Base-by-base conservation (phyloP, 2,113 vertebrate species). In the Gymnarchus niloticus region DNA sequence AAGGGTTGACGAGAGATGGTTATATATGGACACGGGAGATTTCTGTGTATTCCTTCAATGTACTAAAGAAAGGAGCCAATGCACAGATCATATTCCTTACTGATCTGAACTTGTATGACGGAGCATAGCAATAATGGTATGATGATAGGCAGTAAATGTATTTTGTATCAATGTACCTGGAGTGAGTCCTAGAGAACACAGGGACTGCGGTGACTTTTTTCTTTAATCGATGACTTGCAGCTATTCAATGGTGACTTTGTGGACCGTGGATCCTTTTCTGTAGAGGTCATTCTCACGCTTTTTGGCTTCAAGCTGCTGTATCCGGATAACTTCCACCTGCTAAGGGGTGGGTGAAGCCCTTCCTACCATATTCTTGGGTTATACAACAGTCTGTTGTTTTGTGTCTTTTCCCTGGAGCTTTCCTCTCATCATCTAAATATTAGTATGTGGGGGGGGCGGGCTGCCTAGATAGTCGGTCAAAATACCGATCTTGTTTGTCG, bases 231-330 rank as follows among this genome's bases (percentile, higher is more conserved):
- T 44, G n/a, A 77, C 48, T 73, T 41, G 44, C 90, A 98, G 97
- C 95, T 99, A 89, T 99, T 99, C 92, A 98, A 99, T 23, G 97
- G 97, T 0, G 97, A 99, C 89, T 99, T 99, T 21, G 97, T 99
- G 46, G 97, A 98, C 81, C 96, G 97, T 0, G 97, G 97, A 56
- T 99, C 97, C 25, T 98, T 98, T 93, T 99, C 97, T 0, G 91
- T 99, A 0, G 97, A 99, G 89, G 97, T 99, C 87, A 98, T 99
- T 85, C 94, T 99, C 59, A 97, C 96, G 0, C 96, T 99, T 37
- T 99, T 97, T 0, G 97, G 97, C 86, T 99, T 98, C 93, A 99
- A 99, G 92, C 95, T 99, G 65, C 96, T 98, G 10, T 96, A 94
- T 84, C 97, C 97, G 0, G 94, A 96, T 54, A 93, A 96, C 93